Percentiles rank a stretch among this genome's conserved stretches.
These are phyloP conservation scores for Apantesis nais DNA, from an alignment of 2,888 invertebrate species.

Conservation along the genomic window DNA sequence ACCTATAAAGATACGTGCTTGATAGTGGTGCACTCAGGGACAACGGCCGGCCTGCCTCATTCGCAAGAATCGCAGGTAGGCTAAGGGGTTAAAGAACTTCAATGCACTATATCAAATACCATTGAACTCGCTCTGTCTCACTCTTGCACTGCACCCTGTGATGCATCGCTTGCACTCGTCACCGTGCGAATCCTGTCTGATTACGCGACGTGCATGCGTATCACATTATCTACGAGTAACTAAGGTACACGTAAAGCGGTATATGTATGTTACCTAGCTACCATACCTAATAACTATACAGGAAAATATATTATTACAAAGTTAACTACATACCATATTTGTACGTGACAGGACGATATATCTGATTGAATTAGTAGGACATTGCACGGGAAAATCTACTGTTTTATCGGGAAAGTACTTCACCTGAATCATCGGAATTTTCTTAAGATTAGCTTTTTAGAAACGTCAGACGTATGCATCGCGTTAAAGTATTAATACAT, in stretches of 20 bases:
- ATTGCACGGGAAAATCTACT: slow-evolving; percentile 15
- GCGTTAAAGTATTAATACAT: neutral
- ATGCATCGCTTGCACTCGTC: slow-evolving; percentile 73
- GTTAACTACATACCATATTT: slow-evolving; percentile 19
- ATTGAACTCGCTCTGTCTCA: slow-evolving; percentile 80
- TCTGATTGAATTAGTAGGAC: slow-evolving; percentile 20
- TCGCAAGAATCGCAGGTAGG: slow-evolving; percentile 85
- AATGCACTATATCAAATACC: slow-evolving; percentile 86
- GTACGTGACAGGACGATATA: slow-evolving; percentile 33
- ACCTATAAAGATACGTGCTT: slow-evolving; percentile 83
- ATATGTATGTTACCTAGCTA: slow-evolving; percentile 56
- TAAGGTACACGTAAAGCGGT: slow-evolving; percentile 66
- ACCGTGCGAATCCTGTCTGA: slow-evolving; percentile 83
- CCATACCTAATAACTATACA: slow-evolving; percentile 33
- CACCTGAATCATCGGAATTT: neutral
- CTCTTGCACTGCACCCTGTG: slow-evolving; percentile 73
- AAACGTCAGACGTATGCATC: neutral
- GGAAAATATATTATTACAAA: slow-evolving; percentile 36
- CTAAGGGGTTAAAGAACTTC: slow-evolving; percentile 86
- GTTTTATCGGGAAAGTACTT: slow-evolving; percentile 15
- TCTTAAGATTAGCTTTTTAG: neutral
- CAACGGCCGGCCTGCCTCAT: slow-evolving; percentile 84
- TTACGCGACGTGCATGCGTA: slow-evolving; percentile 83
- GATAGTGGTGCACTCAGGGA: slow-evolving; percentile 81
- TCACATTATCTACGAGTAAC: slow-evolving; percentile 74